Base-by-base conservation (phyloP, 2,797 vertebrate species). In the Hippoglossus hippoglossus region DNA sequence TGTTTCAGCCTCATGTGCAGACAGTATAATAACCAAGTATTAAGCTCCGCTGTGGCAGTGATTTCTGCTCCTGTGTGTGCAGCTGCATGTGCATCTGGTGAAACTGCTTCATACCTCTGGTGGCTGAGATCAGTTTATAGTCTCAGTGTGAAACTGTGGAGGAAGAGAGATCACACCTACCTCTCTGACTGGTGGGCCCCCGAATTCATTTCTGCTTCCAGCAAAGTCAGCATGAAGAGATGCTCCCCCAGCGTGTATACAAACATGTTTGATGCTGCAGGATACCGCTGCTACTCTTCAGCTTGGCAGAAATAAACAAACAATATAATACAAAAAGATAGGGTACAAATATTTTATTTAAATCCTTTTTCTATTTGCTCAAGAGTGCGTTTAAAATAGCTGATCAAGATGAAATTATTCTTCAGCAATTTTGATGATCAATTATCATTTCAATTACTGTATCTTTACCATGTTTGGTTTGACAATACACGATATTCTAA, bases 221-320 rank as follows among this genome's bases (percentile, higher is more conserved):
- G 84, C 81, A 73, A 83, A 91, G 82, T 87, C 89, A 91, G 88
- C 82, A 82, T 66, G 81, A 85, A 78, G 78, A 76, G 77, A 81
- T 78, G 74, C 81, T 83, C 86, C 81, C 80, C 52, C 73, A 83
- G 84, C 71, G 68, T 70, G 75, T 60, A 71, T 57, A 75, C 85
- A 84, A 85, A 87, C 80, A 78, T 53, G 64, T 73, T 70, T 72
- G 75, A 85, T 82, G 73, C 79, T 81, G 22, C 67, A 74, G 71
- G 72, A 85, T 63, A 66, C 61, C 8, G 10, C 73, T 76, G 77
- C 63, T 66, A 65, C 47, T 74, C 59, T 41, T 63, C 61, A 68
- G 58, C 13, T 67, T 36, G 61, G 56, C 49, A 41, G 10, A 10
- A 49, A 71, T 46, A 59, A 71, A 67, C 28, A 59, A 41, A 44